These are phyloP conservation scores for Pasiphila rectangulata DNA, from an alignment of 2,888 invertebrate species.

Conservation along the genomic window DNA sequence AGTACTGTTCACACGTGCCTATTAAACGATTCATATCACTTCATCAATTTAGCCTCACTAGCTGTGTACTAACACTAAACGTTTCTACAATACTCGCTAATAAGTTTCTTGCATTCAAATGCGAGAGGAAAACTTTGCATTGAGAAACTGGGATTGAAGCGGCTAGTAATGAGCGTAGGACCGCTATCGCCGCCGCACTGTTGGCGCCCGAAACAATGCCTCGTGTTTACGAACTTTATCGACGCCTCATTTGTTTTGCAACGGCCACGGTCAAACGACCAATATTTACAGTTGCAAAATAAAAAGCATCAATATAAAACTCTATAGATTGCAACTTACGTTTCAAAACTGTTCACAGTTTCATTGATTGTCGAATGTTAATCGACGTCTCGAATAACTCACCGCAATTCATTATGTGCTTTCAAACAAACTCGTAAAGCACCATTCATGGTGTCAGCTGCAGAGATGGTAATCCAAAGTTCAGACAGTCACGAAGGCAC, in stretches of 20 bases:
- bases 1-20: conserved; percentile 70
- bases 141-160: conserved; percentile 17
- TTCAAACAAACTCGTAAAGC: conserved; percentile 16
- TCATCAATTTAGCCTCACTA: conserved; percentile 63
- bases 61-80: conserved; percentile 50
- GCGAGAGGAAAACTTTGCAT: conserved; percentile 46
- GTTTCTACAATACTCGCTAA: conserved; percentile 43
- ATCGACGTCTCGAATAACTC: conserved; percentile 12
- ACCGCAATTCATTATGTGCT: conserved; percentile 10
- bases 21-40: conserved; percentile 72
- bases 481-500: conserved; percentile 35
- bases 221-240: conserved; percentile 18
- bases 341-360: conserved; percentile 21
- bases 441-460: conserved; percentile 13
- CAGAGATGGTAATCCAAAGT: conserved; percentile 32
- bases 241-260: conserved; percentile 27
- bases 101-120: conserved; percentile 42
- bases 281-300: conserved; percentile 30
- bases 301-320: conserved; percentile 22
- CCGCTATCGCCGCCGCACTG: background rate
- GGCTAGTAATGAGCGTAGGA: conserved; percentile 14
- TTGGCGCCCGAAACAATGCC: conserved; percentile 20
- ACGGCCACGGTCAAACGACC: conserved; percentile 19
- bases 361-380: conserved; percentile 17
- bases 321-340: conserved; percentile 20